Base-by-base conservation (phyloP, 2,113 vertebrate genomes). In the Microcebus tavaratra region DNA sequence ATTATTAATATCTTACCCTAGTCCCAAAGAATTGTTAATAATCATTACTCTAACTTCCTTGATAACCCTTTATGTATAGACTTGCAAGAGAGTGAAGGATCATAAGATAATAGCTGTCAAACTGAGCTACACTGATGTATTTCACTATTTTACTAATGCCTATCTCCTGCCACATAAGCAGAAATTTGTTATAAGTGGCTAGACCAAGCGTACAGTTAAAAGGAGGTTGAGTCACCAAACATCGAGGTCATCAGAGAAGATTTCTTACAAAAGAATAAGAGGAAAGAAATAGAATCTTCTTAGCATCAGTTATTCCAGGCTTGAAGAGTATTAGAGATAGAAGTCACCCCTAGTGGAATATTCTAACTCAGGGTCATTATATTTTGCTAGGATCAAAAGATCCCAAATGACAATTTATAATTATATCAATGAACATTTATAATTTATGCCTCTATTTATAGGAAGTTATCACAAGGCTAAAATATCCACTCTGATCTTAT, bases 381-480 rank as follows among this genome's bases (percentile, higher is more conserved):
- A 89, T 96, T 94, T 96, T 91, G 31, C 53, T 42, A 84, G 12
- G 61, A 90, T 96, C 87, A 91, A 79, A 84, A 39, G 73, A 83
- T 79, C 45, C 27, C 42, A 97, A 94, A 93, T 94, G 12, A 89
- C 34, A 97, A 97, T 94, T 97, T 97, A 95, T 95, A 96, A 95
- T 93, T 81, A 59, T 76, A 96, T 97, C 90, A 95, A 92, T 79
- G 50, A 94, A 8, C 92, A 95, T 92, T 96, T 97, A 97, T 96
- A 96, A 96, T 96, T 79, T 97, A 93, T 92, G 87, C 15, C 42
- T 97, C 97, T 97, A 98, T 98, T 97, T 98, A 97, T 97, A 97
- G 96, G n/a, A 23, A 94, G 87, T 79, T 96, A 97, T 97, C 93
- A 97, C 61, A 92, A 90, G 89, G 97, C 80, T 94, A 92, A 97